These are phyloP conservation scores for Brachionus calyciflorus DNA, from an alignment of 1,140 invertebrate genomes.

Conservation along the genomic window DNA sequence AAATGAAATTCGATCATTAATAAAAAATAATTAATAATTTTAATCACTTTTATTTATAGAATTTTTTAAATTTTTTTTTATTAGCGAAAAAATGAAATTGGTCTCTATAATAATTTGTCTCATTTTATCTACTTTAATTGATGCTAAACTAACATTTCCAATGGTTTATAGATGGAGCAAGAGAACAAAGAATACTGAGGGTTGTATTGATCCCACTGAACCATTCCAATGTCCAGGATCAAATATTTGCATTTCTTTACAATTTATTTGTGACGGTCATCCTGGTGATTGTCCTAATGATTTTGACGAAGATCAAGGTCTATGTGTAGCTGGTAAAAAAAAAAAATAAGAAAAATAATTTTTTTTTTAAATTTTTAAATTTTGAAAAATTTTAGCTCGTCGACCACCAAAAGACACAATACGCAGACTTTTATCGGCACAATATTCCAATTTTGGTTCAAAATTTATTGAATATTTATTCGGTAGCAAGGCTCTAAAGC, in stretches of 20 bases:
- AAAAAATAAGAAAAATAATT: too few species aligned
- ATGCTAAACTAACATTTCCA: constrained; percentile 42
- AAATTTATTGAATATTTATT: constrained; percentile 46
- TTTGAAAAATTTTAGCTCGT: background rate
- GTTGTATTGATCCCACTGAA: constrained; percentile 37
- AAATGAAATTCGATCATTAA: too few species aligned
- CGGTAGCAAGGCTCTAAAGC: constrained; percentile 16
- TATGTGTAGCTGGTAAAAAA: constrained; percentile 41
- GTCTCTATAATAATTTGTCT: background rate
- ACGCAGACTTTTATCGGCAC: background rate
- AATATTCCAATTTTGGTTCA: constrained; percentile 18
- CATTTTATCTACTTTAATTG: background rate
- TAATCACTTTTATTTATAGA: too few species aligned
- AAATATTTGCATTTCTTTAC: constrained; percentile 39
- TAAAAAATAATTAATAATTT: too few species aligned
- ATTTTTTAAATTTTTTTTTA: too few species aligned
- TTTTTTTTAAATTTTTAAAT: background rate
- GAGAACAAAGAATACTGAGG: constrained; percentile 21
- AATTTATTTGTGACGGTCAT: constrained; percentile 45
- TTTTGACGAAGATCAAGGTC: constrained; percentile 42
- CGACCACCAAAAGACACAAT: constrained; percentile 44
- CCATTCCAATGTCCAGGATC: constrained; percentile 45
- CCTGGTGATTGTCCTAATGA: constrained; percentile 47
- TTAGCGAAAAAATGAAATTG: constrained; percentile 30
- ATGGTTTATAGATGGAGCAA: constrained; percentile 45